Percentiles rank a stretch among this genome's conserved stretches.
phyloP scores from a whole-genome alignment of 2,888 invertebrate genomes.

The Nyleta sp. region DNA sequence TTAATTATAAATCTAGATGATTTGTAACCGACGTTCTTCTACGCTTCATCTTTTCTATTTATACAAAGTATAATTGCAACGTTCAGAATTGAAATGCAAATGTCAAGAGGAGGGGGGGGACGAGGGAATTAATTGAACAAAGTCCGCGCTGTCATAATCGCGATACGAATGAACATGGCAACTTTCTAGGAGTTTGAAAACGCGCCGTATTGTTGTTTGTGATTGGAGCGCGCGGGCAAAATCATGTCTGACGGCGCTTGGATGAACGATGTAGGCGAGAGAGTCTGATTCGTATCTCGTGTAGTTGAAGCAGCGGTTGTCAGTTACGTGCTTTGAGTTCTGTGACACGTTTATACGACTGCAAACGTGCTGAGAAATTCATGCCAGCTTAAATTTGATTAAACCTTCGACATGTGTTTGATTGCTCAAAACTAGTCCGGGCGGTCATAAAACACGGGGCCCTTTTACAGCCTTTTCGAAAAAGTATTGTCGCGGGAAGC shows the following conservation, averaged over 20 bases:
- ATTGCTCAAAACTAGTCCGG: constrained; percentile 41
- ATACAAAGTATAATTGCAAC: no score
- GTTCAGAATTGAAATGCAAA: neutral
- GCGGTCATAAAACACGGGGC: constrained; percentile 19
- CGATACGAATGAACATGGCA: constrained; percentile 22
- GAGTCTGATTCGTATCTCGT: constrained; percentile 64
- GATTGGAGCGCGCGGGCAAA: constrained; percentile 61
- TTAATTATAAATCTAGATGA: neutral
- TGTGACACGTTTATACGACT: constrained; percentile 57
- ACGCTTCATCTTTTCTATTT: no score
- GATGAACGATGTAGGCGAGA: constrained; percentile 63
- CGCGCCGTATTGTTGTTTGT: constrained; percentile 55
- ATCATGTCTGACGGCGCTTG: constrained; percentile 65
- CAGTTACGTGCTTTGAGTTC: constrained; percentile 65
- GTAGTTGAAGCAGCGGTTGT: constrained; percentile 63
- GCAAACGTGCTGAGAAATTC: constrained; percentile 63
- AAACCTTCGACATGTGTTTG: constrained; percentile 60
- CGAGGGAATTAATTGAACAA: constrained; percentile 21
- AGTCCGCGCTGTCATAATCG: constrained; percentile 20
- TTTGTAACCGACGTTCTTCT: neutral
- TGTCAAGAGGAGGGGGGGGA: constrained; percentile 1
- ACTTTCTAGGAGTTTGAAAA: constrained; percentile 51
- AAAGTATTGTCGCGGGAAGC: constrained; percentile 5
- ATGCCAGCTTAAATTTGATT: constrained; percentile 57
- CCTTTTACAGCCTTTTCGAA: constrained; percentile 20